A percentile compares a stretch with the other conserved stretches of the same genome.
phyloP scores from a whole-genome alignment of 2,888 invertebrate species.

The Boloria euphrosyne region DNA sequence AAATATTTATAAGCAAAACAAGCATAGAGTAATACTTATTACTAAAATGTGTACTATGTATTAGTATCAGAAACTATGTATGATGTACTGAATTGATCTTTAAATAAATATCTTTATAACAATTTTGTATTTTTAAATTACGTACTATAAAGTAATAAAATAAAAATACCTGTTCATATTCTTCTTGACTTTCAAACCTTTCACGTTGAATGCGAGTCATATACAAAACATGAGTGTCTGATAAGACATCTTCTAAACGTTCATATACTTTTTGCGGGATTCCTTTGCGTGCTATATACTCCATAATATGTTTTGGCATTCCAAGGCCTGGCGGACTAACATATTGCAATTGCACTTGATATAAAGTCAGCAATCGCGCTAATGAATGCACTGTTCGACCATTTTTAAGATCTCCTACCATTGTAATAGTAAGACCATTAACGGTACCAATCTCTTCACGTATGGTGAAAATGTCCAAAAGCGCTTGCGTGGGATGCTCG shows the following conservation, averaged over 20 bases:
- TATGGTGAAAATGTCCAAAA: constrained; percentile 98
- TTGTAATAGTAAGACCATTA: constrained; percentile 97
- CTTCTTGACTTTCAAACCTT: constrained; percentile 90
- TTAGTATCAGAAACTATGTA: too few relatives aligned
- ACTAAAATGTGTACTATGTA: too few relatives aligned
- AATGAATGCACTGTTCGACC: constrained; percentile 99
- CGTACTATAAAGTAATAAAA: neutral
- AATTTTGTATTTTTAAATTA: neutral
- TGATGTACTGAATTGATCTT: neutral
- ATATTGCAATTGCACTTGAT: constrained; percentile 95
- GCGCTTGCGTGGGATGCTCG: constrained; percentile 98
- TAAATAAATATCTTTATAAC: neutral
- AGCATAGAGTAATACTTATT: too few relatives aligned
- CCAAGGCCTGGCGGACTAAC: constrained; percentile 93
- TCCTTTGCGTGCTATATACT: constrained; percentile 90
- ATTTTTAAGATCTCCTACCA: constrained; percentile 99
- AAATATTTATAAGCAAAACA: too few relatives aligned
- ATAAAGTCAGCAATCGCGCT: constrained; percentile 95
- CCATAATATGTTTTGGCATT: constrained; percentile 94
- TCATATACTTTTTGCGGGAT: constrained; percentile 88
- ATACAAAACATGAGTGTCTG: constrained; percentile 97
- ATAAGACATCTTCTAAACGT: constrained; percentile 92
- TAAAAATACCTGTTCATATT: constrained; percentile 89
- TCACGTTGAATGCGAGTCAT: constrained; percentile 99
- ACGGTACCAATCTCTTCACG: constrained; percentile 99